phyloP scores from a whole-genome alignment of 2,888 invertebrate genomes.

The Cataglyphis livida region DNA sequence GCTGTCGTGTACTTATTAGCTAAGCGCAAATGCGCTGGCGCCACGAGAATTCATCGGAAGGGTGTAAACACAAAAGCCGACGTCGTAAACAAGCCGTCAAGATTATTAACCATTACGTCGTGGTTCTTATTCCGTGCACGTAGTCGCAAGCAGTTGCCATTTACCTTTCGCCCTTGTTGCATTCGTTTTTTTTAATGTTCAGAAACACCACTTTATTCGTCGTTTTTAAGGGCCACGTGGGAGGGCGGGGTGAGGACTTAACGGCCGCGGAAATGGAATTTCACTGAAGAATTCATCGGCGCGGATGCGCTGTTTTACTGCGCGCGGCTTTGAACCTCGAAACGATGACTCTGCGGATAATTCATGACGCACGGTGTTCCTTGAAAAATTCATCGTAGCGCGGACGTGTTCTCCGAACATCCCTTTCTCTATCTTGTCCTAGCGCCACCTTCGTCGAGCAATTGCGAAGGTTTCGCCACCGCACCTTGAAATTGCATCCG shows the following conservation, averaged over 20 bases:
- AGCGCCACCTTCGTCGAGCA: constrained; percentile 28
- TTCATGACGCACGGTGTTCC: constrained; percentile 50
- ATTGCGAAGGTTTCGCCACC: constrained; percentile 12
- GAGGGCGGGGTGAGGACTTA: constrained; percentile 61
- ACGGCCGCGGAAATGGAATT: constrained; percentile 64
- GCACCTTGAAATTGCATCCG: constrained; percentile 15
- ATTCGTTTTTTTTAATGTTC: constrained; percentile 65
- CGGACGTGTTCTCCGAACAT: constrained; percentile 42
- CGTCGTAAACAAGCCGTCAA: constrained; percentile 42
- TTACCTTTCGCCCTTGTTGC: constrained; percentile 67
- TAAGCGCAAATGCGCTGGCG: not conserved
- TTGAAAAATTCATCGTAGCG: constrained; percentile 45
- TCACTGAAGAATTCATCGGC: constrained; percentile 71
- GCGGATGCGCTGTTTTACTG: constrained; percentile 58
- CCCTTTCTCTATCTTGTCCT: constrained; percentile 16
- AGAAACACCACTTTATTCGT: constrained; percentile 60
- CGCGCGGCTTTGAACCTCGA: constrained; percentile 49
- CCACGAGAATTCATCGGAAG: constrained; percentile 19
- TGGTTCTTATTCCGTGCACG: constrained; percentile 64
- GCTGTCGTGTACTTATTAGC: not conserved
- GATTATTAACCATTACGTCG: constrained; percentile 60
- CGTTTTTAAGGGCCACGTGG: constrained; percentile 67
- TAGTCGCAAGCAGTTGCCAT: constrained; percentile 66
- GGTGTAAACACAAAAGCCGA: not conserved
- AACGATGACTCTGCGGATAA: constrained; percentile 51